Conservation (phyloP, 2,797 vertebrate species). For the Leuciscus waleckii region DNA sequence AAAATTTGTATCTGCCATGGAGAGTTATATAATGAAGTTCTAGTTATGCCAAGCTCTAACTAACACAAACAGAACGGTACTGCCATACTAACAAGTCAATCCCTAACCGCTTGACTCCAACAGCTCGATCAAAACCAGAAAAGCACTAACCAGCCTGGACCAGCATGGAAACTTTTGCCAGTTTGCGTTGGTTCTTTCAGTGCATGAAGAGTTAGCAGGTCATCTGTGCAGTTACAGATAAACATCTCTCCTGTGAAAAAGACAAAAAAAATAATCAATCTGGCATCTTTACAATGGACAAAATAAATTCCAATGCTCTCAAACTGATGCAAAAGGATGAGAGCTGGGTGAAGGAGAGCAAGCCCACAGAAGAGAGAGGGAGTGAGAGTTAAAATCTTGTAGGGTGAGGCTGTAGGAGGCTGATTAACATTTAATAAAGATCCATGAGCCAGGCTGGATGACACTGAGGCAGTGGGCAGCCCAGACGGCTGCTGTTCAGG, state of each 20-base stretch:
- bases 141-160: not conserved
- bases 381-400: constrained; percentile 54
- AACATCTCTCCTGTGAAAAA: not conserved
- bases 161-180: not conserved
- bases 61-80: not conserved
- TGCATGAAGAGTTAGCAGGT: not conserved
- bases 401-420: constrained; percentile 59
- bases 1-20: not conserved
- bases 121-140: not conserved
- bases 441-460: constrained; percentile 55
- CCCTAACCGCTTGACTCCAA: not conserved
- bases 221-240: not conserved
- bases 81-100: not conserved
- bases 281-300: not conserved
- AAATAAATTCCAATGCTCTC: not conserved
- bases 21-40: not conserved
- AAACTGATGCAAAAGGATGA: constrained; percentile 11
- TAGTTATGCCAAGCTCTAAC: not conserved
- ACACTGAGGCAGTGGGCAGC: constrained; percentile 46
- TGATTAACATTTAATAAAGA: constrained; percentile 74
- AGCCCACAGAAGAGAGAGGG: not conserved
- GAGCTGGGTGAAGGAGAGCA: not conserved
- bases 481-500: constrained; percentile 52
- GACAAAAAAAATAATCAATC: not conserved
- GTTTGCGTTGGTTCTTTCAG: not conserved